Conservation (phyloP, 1,140 invertebrate genomes). For the Macrotrachela quadricornifera region DNA sequence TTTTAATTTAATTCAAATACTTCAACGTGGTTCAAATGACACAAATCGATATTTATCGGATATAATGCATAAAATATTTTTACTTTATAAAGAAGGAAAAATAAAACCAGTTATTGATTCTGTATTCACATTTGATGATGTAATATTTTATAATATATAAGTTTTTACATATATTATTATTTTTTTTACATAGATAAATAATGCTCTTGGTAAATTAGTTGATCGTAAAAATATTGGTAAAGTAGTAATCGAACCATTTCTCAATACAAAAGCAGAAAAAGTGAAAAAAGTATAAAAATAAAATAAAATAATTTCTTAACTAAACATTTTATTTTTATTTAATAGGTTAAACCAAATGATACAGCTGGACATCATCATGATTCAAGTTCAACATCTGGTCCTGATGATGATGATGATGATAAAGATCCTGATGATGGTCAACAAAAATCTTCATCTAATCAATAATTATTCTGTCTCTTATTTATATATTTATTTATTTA, state of each 20-base stretch:
- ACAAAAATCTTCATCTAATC: too few relatives aligned
- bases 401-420: too few relatives aligned
- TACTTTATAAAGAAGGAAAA: slow-evolving; percentile 34
- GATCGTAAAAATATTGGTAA: slow-evolving; percentile 1
- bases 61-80: neutral
- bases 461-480: too few relatives aligned
- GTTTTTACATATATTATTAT: neutral
- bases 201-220: neutral
- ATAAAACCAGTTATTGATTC: slow-evolving; percentile 62
- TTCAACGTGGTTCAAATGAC: slow-evolving; percentile 53
- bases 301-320: too few relatives aligned
- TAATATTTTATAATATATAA: slow-evolving; percentile 28
- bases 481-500: too few relatives aligned
- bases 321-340: too few relatives aligned
- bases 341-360: too few relatives aligned
- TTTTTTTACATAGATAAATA: neutral
- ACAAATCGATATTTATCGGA: slow-evolving; percentile 11
- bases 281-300: too few relatives aligned
- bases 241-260: neutral
- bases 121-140: slow-evolving; percentile 61
- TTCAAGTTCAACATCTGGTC: too few relatives aligned
- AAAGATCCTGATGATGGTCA: too few relatives aligned
- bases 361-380: too few relatives aligned
- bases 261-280: too few relatives aligned
- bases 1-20: slow-evolving; percentile 56